Base-by-base conservation (phyloP, 2,113 vertebrate species). In the Oxyura jamaicensis region DNA sequence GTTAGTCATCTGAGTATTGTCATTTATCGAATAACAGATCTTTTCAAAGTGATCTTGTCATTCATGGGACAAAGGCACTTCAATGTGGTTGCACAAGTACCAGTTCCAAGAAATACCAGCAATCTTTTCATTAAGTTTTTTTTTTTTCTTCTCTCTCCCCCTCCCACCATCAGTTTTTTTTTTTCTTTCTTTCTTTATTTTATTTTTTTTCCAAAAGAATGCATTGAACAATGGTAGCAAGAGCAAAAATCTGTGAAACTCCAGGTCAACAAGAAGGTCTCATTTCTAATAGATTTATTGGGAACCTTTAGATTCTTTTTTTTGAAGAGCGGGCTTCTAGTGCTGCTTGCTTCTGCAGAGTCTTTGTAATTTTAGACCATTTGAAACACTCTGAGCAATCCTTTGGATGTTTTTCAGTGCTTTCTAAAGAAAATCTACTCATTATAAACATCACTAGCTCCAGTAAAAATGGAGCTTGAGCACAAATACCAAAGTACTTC, bases 351-450 rank as follows among this genome's bases (percentile, higher is more conserved):
- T 88, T 93, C 73, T 82, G 26, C 48, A 36, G 52, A 75, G 39
- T 62, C 74, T 92, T 85, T 76, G 58, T 79, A 62, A 77, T 74
- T 89, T 90, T 58, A 91, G 71, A 73, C 21, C 13, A 53, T 83
- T 87, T 80, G 19, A 93, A 93, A 93, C 23, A 88, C 31, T 91
- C 35, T 71, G 62, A 91, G 41, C 35, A 80, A 76, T 35, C 17
- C 41, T 83, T 85, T 1, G 0, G 41, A 87, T 58, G 31, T n/a
- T 80, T 91, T 92, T 68, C 44, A 50, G 29, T 59, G 16, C 28
- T 82, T 89, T 66, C 68, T 60, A 78, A 93, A 91, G 69, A 82
- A 94, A 89, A 72, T 53, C 18, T 91, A 72, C 39, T 93, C 68
- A 50, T 95, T 84, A 72, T 68, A 93, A 95, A 84, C 39, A 58